A percentile compares a stretch with the other conserved stretches of the same genome.
These are phyloP conservation scores for Mustelus asterias DNA, from an alignment of 2,113 vertebrate species.

Conservation along the genomic window DNA sequence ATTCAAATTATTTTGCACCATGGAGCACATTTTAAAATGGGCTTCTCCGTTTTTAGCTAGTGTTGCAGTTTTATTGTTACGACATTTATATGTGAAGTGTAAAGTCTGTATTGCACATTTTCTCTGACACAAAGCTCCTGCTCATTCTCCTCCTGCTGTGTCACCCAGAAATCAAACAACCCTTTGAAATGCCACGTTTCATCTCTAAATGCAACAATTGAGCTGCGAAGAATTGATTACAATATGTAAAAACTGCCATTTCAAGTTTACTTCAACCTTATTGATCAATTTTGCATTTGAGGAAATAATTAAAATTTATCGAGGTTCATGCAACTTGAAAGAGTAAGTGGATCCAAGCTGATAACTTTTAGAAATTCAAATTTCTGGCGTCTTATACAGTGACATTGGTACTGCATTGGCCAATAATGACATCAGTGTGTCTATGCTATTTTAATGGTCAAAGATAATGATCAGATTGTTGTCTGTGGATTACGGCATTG, in stretches of 20 bases:
- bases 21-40: neutral
- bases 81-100: neutral
- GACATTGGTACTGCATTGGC: neutral
- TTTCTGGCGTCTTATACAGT: neutral
- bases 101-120: neutral
- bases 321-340: neutral
- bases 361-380: neutral
- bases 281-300: conserved; percentile 3
- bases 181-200: neutral
- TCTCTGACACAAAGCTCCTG: neutral
- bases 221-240: neutral
- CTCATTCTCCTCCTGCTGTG: neutral
- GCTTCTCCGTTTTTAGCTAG: neutral
- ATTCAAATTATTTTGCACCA: neutral
- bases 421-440: neutral
- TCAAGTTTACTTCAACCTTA: no score
- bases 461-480: neutral
- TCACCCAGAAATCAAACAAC: neutral
- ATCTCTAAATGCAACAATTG: neutral
- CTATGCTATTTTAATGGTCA: neutral
- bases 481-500: neutral
- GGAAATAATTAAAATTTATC: neutral
- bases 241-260: neutral
- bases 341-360: neutral
- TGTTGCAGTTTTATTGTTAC: neutral